Conservation (phyloP, 2,888 invertebrate genomes). For the Cantharis nigra region DNA sequence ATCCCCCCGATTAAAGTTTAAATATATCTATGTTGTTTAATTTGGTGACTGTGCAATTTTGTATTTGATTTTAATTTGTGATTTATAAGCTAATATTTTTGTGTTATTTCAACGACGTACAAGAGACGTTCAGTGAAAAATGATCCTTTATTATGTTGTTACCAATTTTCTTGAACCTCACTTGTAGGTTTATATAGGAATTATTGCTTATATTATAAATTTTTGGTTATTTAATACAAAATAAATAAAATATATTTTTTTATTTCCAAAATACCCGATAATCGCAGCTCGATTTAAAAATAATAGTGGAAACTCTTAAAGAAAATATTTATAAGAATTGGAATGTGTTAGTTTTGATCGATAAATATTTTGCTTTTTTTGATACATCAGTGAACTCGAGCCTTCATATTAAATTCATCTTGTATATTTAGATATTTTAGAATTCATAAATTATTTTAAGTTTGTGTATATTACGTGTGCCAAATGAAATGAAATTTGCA, state of each 20-base stretch:
- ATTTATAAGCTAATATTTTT: neutral
- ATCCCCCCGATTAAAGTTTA: neutral
- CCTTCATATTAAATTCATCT: neutral
- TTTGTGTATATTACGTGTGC: slow-evolving; percentile 10
- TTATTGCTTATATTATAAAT: neutral
- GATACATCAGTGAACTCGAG: neutral
- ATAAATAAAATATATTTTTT: neutral
- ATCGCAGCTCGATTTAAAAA: neutral
- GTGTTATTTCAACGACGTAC: neutral
- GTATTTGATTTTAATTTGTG: neutral
- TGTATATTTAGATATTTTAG: neutral
- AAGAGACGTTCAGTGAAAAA: neutral
- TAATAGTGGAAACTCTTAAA: neutral
- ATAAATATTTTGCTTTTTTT: neutral
- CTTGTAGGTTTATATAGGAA: neutral
- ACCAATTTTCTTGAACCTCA: too few relatives aligned
- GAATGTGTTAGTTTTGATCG: neutral
- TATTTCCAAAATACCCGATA: neutral
- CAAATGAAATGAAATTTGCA: slow-evolving; percentile 5
- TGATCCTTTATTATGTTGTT: too few relatives aligned
- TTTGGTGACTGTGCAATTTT: neutral
- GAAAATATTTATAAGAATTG: neutral
- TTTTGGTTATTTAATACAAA: neutral
- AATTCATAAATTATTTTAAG: slow-evolving; percentile 2
- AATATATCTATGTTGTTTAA: neutral